These are phyloP conservation scores for Heliocidaris erythrogramma DNA, from an alignment of 35 echinoderm and acorn worm genomes.

Conservation along the genomic window DNA sequence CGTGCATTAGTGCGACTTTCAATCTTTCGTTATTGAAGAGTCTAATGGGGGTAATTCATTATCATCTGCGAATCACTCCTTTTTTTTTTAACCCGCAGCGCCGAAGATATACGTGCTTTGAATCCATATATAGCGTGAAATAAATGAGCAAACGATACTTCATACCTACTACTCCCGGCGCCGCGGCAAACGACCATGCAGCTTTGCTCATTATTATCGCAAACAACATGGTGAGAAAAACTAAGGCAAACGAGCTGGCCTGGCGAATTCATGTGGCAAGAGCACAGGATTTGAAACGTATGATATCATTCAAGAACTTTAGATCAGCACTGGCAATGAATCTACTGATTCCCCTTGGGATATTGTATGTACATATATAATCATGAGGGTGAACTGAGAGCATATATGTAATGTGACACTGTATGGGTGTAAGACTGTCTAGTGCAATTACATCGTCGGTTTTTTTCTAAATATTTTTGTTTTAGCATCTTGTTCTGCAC, in stretches of 20 bases:
- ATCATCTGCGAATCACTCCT: background rate
- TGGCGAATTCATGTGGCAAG: background rate
- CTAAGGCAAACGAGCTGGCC: background rate
- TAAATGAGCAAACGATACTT: background rate
- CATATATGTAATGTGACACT: background rate
- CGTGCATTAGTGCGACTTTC: background rate
- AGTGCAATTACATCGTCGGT: background rate
- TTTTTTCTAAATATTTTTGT: background rate
- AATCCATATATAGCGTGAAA: background rate
- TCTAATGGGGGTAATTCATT: background rate
- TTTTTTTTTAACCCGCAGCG: background rate
- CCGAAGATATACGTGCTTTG: background rate
- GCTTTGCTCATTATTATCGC: background rate
- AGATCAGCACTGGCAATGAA: background rate
- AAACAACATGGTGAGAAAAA: background rate
- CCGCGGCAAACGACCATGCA: background rate
- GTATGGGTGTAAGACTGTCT: background rate
- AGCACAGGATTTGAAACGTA: background rate
- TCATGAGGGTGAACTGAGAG: background rate
- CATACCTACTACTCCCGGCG: background rate
- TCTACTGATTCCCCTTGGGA: background rate
- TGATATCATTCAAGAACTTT: background rate
- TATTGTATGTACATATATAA: background rate
- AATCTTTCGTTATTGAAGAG: background rate
- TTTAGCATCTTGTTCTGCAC: background rate